A percentile compares a stretch with the other conserved stretches of the same genome.
phyloP scores from a whole-genome alignment of 1,140 invertebrate genomes.

The Aleiodes sp. region DNA sequence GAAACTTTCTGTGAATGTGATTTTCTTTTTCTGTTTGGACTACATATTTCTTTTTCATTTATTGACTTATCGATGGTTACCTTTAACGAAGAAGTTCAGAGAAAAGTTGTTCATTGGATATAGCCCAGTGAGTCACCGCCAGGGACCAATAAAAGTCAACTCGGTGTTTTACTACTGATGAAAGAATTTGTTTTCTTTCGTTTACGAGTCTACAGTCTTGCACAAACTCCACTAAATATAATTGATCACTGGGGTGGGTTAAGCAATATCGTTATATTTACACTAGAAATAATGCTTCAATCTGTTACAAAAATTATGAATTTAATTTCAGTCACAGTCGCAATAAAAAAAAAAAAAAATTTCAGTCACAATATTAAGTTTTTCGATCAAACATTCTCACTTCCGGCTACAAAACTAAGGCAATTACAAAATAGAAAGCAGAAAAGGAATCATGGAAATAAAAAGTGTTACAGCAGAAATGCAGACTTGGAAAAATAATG shows the following conservation, averaged over 20 bases:
- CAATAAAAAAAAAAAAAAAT: too few species aligned
- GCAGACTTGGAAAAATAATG: slow-evolving; percentile 23
- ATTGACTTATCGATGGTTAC: neutral
- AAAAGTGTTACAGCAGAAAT: slow-evolving; percentile 19
- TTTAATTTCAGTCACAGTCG: too few species aligned
- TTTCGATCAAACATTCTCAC: too few species aligned
- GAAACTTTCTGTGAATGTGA: neutral
- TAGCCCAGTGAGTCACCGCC: slow-evolving; percentile 4
- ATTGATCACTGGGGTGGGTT: neutral
- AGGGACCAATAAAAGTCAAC: slow-evolving; percentile 34
- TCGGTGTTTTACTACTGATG: slow-evolving; percentile 37
- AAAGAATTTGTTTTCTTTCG: slow-evolving; percentile 31
- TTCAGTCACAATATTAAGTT: too few species aligned
- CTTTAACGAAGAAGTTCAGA: neutral
- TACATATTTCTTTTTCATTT: neutral
- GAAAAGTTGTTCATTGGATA: neutral
- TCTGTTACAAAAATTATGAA: neutral
- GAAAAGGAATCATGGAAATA: neutral
- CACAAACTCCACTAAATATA: neutral
- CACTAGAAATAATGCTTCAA: neutral
- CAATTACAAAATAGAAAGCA: too few species aligned
- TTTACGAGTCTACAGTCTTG: slow-evolving; percentile 32
- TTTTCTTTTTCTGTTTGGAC: neutral
- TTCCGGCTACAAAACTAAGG: too few species aligned
- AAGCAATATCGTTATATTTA: neutral